phyloP scores from a whole-genome alignment of 2,113 vertebrate genomes.

The Siniperca knerii region DNA sequence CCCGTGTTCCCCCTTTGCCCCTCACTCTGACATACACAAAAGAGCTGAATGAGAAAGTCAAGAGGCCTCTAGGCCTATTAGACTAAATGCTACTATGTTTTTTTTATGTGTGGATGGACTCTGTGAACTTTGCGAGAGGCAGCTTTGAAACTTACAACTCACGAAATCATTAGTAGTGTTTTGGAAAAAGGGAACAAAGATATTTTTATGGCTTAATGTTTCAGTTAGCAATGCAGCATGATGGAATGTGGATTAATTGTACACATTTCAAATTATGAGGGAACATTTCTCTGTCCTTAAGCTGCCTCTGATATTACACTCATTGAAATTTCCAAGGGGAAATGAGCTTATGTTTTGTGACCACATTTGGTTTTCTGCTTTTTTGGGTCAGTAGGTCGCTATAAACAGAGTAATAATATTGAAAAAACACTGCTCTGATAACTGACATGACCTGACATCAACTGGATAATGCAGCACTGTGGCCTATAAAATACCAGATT shows the following conservation, averaged over 20 bases:
- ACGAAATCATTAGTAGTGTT: constrained; percentile 59
- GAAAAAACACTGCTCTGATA: constrained; percentile 57
- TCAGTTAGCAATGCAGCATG: constrained; percentile 34
- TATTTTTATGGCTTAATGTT: constrained; percentile 56
- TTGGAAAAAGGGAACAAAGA: constrained; percentile 40
- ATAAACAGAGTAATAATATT: constrained; percentile 73
- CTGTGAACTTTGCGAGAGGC: constrained; percentile 75
- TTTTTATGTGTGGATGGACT: constrained; percentile 71
- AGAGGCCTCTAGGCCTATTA: constrained; percentile 84
- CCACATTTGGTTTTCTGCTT: constrained; percentile 73
- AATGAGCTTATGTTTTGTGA: constrained; percentile 77
- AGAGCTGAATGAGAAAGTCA: constrained; percentile 84
- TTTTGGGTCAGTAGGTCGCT: constrained; percentile 81
- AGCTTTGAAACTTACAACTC: constrained; percentile 53
- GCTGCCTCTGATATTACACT: constrained; percentile 59
- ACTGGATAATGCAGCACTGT: constrained; percentile 47
- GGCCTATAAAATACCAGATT: constrained; percentile 64
- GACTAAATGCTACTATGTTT: constrained; percentile 79
- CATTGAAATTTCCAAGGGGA: constrained; percentile 68
- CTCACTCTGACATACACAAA: constrained; percentile 78
- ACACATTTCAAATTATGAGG: constrained; percentile 62
- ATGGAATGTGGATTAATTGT: constrained; percentile 62
- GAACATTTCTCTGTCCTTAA: constrained; percentile 48
- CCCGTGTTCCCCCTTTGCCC: constrained; percentile 67
- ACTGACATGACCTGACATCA: constrained; percentile 55